Evolutionary conservation across 2,888 invertebrate genomes (phyloP).

Genomic region (Eupithecia tripunctaria): DNA sequence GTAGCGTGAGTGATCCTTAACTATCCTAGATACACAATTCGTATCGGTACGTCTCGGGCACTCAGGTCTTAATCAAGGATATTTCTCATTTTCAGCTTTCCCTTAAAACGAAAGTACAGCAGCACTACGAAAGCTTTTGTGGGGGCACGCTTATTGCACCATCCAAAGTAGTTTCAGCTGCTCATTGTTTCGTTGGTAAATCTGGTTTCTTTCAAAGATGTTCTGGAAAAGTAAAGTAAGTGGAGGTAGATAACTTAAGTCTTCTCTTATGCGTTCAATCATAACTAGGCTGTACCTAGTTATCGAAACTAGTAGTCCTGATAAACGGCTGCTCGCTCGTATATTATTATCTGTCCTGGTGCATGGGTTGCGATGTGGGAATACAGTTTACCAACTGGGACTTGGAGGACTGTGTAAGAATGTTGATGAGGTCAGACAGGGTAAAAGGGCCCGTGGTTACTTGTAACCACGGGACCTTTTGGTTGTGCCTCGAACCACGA

Average conservation of each 20-base stretch:
- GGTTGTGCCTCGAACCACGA: too few relatives aligned
- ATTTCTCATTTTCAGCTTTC: constrained; percentile 5
- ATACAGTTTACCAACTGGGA: too few relatives aligned
- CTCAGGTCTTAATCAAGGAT: background rate
- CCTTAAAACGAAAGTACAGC: background rate
- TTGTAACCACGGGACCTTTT: too few relatives aligned
- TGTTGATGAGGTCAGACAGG: too few relatives aligned
- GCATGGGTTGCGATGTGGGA: too few relatives aligned
- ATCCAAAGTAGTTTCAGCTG: background rate
- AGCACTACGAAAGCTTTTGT: background rate
- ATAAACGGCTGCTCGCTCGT: too few relatives aligned
- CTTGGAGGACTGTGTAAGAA: too few relatives aligned
- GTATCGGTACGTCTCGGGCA: background rate
- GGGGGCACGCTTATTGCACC: background rate
- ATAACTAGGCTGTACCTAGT: background rate
- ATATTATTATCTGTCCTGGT: too few relatives aligned
- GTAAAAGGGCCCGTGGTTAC: too few relatives aligned
- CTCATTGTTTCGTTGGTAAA: background rate
- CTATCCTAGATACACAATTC: background rate
- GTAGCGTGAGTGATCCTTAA: too few relatives aligned
- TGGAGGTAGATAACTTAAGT: background rate
- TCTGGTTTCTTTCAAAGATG: background rate
- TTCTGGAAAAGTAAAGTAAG: background rate
- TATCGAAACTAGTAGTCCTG: too few relatives aligned
- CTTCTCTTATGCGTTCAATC: background rate